Base-by-base conservation (phyloP, 2,113 vertebrate species). In the Girardinichthys multiradiatus region DNA sequence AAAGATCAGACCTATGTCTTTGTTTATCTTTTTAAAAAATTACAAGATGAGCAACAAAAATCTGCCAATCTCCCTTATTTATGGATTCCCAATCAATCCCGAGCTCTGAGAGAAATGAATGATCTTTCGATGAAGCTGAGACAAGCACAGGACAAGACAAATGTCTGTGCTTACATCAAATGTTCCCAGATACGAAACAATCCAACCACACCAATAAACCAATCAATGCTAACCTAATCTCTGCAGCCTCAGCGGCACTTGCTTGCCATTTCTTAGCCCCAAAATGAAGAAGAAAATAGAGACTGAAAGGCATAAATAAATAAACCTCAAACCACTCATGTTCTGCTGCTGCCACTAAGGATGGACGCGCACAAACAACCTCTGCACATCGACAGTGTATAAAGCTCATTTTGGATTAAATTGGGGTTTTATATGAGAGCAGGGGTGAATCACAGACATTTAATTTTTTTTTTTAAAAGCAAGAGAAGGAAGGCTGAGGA, bases 181-280 rank as follows among this genome's bases (percentile, higher is more conserved):
- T 62, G 89, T 85, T 85, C 87, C 89, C 81, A 87, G 87, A 88
- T 87, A 80, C 86, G 66, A 86, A 84, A 88, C 89, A 89, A 90
- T 88, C 90, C 90, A 82, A 91, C 91, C 90, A 72, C 91, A 92
- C 88, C 91, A 83, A 92, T 90, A 88, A 90, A 89, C 85, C 88
- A 79, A 92, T 93, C 92, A 89, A 93, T 93, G 92, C 92, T 93
- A 93, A 93, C 91, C 57, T 79, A 63, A 89, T 93, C 90, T 71
- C 75, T 3, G 58, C 88, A 82, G 85, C 89, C 89, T 84, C 87
- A 77, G 85, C 80, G 83, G 78, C 87, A 82, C 87, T 84, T 59
- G 89, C 86, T 82, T 19, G 79, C 88, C 82, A 80, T 89, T 90
- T 88, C 89, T 89, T 81, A 84, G 91, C 80, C 83, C 85, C 76